Evolutionary conservation across 2,113 vertebrate genomes (phyloP).

Genomic region (Nothoprocta perdicaria): DNA sequence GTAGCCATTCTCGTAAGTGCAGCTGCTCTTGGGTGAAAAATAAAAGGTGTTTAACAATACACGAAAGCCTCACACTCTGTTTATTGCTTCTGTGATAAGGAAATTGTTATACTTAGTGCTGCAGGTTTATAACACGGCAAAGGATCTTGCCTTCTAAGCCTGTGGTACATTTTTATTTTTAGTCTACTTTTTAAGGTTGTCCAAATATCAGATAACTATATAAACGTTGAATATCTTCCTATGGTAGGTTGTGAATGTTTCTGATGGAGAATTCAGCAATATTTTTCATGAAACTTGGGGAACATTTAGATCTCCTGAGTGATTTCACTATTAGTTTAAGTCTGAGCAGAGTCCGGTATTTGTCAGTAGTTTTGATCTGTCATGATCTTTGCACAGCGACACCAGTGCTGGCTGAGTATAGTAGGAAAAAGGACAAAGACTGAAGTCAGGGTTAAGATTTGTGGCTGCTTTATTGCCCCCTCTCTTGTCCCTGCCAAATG

Average conservation of each 20-base stretch:
- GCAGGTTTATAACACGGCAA: neutral
- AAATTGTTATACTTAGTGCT: neutral
- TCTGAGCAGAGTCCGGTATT: neutral
- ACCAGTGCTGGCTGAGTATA: neutral
- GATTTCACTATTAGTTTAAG: neutral
- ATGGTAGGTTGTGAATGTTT: neutral
- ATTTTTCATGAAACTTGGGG: neutral
- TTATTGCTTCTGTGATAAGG: neutral
- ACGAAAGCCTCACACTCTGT: neutral
- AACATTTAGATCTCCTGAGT: neutral
- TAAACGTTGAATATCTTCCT: neutral
- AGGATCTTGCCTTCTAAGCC: neutral
- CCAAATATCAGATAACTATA: neutral
- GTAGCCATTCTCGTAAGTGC: neutral
- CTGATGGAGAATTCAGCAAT: neutral
- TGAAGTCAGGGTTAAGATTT: neutral
- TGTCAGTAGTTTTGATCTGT: constrained; percentile 7
- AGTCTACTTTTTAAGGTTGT: neutral
- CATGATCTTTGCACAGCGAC: neutral
- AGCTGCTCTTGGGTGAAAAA: neutral
- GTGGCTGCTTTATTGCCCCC: neutral
- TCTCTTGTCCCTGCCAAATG: neutral
- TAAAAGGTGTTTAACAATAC: neutral
- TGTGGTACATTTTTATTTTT: constrained; percentile 10
- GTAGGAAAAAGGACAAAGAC: neutral